phyloP scores from a whole-genome alignment of 2,888 invertebrate species.

The Dryocosmus kuriphilus region DNA sequence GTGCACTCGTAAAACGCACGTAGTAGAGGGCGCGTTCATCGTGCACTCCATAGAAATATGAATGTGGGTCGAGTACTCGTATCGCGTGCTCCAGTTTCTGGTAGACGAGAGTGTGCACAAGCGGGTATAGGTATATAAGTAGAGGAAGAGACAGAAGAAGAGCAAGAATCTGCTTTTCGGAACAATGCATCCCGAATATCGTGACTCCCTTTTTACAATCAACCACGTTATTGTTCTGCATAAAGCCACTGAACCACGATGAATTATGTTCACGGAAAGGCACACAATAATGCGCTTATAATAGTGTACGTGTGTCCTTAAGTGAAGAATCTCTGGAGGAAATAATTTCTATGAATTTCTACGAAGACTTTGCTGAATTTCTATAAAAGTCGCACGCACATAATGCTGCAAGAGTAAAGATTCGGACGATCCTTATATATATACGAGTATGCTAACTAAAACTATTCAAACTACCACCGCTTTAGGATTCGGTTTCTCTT shows the following conservation, averaged over 20 bases:
- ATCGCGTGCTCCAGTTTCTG: constrained; percentile 47
- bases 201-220: constrained; percentile 61
- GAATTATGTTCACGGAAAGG: constrained; percentile 45
- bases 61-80: constrained; percentile 51
- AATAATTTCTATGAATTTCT: too few relatives aligned
- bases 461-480: too few relatives aligned
- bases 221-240: constrained; percentile 65
- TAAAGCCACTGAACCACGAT: constrained; percentile 47
- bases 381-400: too few relatives aligned
- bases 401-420: too few relatives aligned
- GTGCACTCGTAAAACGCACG: constrained; percentile 44
- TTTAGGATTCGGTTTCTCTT: too few relatives aligned
- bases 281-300: neutral
- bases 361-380: too few relatives aligned
- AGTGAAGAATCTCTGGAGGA: too few relatives aligned
- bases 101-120: constrained; percentile 36
- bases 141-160: constrained; percentile 47
- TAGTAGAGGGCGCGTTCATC: constrained; percentile 18
- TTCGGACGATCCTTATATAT: too few relatives aligned
- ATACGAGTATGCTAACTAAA: too few relatives aligned
- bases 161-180: constrained; percentile 48
- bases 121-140: constrained; percentile 18
- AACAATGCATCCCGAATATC: constrained; percentile 61
- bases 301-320: too few relatives aligned
- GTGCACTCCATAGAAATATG: constrained; percentile 47